Base-by-base conservation (phyloP, 2,797 vertebrate genomes). In the Botia kubotai region DNA sequence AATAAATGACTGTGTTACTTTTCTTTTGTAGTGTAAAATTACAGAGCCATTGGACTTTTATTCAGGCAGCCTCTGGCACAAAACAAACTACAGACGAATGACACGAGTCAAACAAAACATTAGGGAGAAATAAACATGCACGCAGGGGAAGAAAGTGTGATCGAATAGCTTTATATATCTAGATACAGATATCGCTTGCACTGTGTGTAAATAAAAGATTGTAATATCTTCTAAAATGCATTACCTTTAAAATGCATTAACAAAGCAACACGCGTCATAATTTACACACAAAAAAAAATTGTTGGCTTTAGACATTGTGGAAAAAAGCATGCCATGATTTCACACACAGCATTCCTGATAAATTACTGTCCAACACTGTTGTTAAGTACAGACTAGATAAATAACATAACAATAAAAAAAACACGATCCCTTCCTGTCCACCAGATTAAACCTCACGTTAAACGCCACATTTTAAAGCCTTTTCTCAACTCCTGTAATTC, bases 381-480 rank as follows among this genome's bases (percentile, higher is more conserved):
- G 67, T 39, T 26, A 67, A 3, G 5, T 12, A 17, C 19, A 29
- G 4, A 50, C 7, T 1, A 12, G 29, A 76, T 68, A 19, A 67
- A 39, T n/a, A n/a, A 36, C 1, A 23, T 4, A 62, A 53, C 2
- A 33, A 39, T 0, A 57, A 60, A 43, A 60, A 43, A 48, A 4
- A 12, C 26, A 39, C n/a, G 65, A 83, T 75, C 48, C 53, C 48
- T 79, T 83, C 77, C 57, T 72, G 60, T 67, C 13, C 39, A 60
- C 21, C 21, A 50, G 10, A 19, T 19, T 66, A 55, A 62, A 52
- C 62, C 1, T 26, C 23, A 60, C n/a, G 46, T 69, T 53, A 83
- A 63, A 53, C 21, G 69, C 21, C 21, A 39, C 46, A 62, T 69
- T 75, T 29, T 19, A 76, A 4, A 71, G 69, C 55, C 23, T 67